Conservation (phyloP, 2,113 vertebrate genomes). For the Pterocles orientalis region DNA sequence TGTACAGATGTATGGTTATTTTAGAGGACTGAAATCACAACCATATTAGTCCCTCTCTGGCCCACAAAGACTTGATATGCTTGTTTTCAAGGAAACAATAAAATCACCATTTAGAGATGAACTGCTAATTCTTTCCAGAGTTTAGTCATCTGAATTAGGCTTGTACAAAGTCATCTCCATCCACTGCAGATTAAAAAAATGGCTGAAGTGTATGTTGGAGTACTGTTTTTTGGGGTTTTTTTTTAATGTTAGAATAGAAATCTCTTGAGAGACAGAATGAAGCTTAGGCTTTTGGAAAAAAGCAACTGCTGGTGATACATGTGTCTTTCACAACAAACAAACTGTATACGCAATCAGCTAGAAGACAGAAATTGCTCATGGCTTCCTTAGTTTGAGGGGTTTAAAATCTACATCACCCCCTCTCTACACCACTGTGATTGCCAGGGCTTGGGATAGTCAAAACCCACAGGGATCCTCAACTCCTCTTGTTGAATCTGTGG, state of each 20-base stretch:
- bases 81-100: neutral
- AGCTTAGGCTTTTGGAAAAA: neutral
- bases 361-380: neutral
- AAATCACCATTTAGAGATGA: neutral
- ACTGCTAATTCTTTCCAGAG: neutral
- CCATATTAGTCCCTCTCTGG: neutral
- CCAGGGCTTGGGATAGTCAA: neutral
- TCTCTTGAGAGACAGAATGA: neutral
- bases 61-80: neutral
- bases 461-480: neutral
- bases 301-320: neutral
- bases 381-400: neutral
- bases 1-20: neutral
- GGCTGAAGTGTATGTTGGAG: accelerated
- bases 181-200: neutral
- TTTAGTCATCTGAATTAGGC: neutral
- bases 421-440: neutral
- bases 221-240: neutral
- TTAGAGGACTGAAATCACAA: neutral
- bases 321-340: neutral
- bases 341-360: neutral
- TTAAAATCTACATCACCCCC: neutral
- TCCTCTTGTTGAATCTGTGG: neutral
- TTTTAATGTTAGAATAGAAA: neutral
- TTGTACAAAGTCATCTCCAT: neutral